Evolutionary conservation across 2,888 invertebrate genomes (phyloP).

Genomic region (Sesamia inferens): DNA sequence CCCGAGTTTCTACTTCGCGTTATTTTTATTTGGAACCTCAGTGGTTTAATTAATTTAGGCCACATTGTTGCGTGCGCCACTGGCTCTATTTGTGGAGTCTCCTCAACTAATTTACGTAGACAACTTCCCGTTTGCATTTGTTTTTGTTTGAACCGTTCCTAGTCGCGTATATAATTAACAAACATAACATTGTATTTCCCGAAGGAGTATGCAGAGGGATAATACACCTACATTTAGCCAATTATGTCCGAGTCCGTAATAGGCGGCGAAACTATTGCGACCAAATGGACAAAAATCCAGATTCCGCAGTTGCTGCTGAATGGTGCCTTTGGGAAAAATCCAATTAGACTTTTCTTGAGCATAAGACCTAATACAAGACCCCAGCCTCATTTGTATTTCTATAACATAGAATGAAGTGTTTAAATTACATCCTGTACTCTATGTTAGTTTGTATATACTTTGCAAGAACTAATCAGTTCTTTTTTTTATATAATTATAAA

Average conservation of each 20-base stretch:
- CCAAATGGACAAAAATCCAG: background rate
- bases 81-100: slow-evolving; percentile 53
- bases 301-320: background rate
- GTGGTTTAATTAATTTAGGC: slow-evolving; percentile 54
- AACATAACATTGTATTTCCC: slow-evolving; percentile 23
- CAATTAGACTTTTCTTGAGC: slow-evolving; percentile 23
- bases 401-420: background rate
- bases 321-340: slow-evolving; percentile 17
- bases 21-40: slow-evolving; percentile 40
- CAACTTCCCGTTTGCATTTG: slow-evolving; percentile 39
- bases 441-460: background rate
- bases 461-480: no score
- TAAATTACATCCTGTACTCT: background rate
- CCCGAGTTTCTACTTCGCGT: slow-evolving; percentile 31
- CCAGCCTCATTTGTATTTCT: no score
- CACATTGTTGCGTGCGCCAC: slow-evolving; percentile 46
- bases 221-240: background rate
- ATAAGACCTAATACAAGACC: background rate
- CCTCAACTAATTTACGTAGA: slow-evolving; percentile 48
- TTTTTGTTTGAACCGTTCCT: slow-evolving; percentile 35
- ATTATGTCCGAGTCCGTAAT: slow-evolving; percentile 3
- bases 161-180: slow-evolving; percentile 20
- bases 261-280: background rate
- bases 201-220: background rate
- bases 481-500: no score